Evolutionary conservation across 2,797 vertebrate genomes (phyloP).

Genomic region (Sebastes reedi): DNA sequence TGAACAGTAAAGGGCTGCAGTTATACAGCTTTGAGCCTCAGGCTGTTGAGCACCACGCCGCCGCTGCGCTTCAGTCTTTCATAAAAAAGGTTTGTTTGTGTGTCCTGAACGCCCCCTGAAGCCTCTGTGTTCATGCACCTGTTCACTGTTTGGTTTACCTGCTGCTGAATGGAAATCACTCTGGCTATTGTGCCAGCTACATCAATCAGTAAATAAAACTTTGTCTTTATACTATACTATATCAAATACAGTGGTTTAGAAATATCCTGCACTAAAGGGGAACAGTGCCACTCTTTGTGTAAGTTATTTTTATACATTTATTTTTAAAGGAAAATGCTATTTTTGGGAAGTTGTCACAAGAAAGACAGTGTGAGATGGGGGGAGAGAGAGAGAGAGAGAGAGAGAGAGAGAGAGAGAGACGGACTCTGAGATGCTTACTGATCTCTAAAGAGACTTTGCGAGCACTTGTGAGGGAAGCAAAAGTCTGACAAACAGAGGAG

Average conservation of each 20-base stretch:
- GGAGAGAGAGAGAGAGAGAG: no score
- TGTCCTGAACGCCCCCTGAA: conserved; percentile 18
- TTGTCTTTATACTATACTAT: not conserved
- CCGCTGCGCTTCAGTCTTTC: not conserved
- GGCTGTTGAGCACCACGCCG: not conserved
- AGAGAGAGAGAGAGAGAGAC: no score
- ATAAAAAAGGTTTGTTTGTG: conserved; percentile 37
- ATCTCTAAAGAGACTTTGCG: conserved; percentile 27
- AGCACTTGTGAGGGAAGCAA: conserved; percentile 27
- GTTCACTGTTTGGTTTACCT: conserved; percentile 58
- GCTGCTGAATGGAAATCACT: conserved; percentile 25
- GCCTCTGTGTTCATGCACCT: conserved; percentile 47
- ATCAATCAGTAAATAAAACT: conserved; percentile 5
- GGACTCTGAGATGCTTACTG: not conserved
- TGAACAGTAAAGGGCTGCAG: not conserved
- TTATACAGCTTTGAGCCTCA: not conserved
- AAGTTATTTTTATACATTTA: conserved; percentile 34
- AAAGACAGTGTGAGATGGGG: not conserved
- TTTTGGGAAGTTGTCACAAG: conserved; percentile 39
- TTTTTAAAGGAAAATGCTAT: conserved; percentile 46
- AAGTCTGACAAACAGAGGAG: not conserved
- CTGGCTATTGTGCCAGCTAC: conserved; percentile 2
- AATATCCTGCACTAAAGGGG: not conserved
- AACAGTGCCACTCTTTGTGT: not conserved
- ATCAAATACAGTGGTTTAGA: not conserved